A percentile compares a stretch with the other conserved stretches of the same genome.
Evolutionary conservation across 2,113 vertebrate genomes (phyloP).

Genomic region (Catharus bicknelli): DNA sequence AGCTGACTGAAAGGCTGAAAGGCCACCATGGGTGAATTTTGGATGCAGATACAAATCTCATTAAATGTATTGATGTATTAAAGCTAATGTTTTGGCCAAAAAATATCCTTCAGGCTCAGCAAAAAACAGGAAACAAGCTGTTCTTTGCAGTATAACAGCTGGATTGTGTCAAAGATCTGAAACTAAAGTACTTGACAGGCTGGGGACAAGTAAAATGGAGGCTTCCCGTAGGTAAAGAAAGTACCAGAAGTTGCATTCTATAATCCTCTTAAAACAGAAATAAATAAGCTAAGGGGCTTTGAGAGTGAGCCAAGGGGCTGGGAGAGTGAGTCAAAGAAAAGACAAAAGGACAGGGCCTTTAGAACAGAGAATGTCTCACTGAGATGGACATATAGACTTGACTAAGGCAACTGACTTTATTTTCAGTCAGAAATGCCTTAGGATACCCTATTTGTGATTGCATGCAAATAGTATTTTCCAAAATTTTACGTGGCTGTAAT

Average conservation of each 20-base stretch:
- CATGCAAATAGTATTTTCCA: neutral
- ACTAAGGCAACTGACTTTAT: neutral
- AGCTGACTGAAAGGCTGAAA: conserved; percentile 42
- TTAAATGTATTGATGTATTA: conserved; percentile 52
- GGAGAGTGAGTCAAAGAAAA: neutral
- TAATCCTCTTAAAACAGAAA: neutral
- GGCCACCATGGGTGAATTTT: conserved; percentile 13
- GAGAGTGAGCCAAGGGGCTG: neutral
- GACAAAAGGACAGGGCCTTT: neutral
- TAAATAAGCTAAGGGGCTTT: neutral
- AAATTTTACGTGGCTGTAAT: neutral
- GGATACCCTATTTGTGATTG: neutral
- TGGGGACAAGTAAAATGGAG: neutral
- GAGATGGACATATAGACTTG: neutral
- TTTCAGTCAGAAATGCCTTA: neutral
- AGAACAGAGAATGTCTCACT: neutral
- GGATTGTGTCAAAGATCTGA: conserved; percentile 22
- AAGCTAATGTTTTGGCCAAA: conserved; percentile 41
- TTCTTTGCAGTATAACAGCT: conserved; percentile 34
- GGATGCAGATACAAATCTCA: conserved; percentile 54
- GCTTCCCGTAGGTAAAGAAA: neutral
- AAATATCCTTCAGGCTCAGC: conserved; percentile 28
- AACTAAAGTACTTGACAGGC: conserved; percentile 17
- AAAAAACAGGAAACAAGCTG: conserved; percentile 35
- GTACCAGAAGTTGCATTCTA: neutral